Base-by-base conservation (phyloP, 2,797 vertebrate genomes). In the Perdix hodgsoniae region DNA sequence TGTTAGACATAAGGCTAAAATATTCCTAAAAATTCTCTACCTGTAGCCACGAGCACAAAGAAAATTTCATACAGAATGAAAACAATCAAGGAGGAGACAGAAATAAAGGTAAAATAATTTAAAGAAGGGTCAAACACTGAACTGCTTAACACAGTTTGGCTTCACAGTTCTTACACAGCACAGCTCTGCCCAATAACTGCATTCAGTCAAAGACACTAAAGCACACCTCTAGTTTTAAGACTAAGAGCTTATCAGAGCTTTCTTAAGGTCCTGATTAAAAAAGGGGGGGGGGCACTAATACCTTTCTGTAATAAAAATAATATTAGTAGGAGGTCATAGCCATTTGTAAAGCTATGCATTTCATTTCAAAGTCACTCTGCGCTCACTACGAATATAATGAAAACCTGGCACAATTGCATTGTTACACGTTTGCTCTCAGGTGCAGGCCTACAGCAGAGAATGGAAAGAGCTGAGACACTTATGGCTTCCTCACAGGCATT, bases 1-100 rank as follows among this genome's bases (percentile, higher is more conserved):
- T n/a, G n/a, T 79, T 60, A 88, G 24, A 78, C 44, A 67, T 16
- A 66, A 49, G 5, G 95, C 29, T 39, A 39, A 95, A 83, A 87
- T 11, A 82, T 8, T 69, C 37, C 71, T 27, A 42, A 50, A 94
- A 90, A 54, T 45, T 81, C 54, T 69, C 13, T 49, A 73, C 22
- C 69, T 65, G 29, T 27, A 93, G 19, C 35, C 35, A 45, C 6
- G 76, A 83, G 39, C 27, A 91, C 37, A 52, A 57, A 67, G 15
- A 88, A 71, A 39, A 45, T 8, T 42, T 35, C 35, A 72, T 6
- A 60, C 2, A 35, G 44, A 72, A 77, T 27, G 31, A 74, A 85
- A 72, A 79, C 1, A 61, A 86, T 76, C 50, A 79, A 85, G 72
- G 4, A 69, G 26, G 6, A 88, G 42, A 67, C 16, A 44, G 0